Percentiles rank a stretch among this genome's conserved stretches.
Evolutionary conservation across 2,888 invertebrate species (phyloP).

Genomic region (Mycalesis mineus): DNA sequence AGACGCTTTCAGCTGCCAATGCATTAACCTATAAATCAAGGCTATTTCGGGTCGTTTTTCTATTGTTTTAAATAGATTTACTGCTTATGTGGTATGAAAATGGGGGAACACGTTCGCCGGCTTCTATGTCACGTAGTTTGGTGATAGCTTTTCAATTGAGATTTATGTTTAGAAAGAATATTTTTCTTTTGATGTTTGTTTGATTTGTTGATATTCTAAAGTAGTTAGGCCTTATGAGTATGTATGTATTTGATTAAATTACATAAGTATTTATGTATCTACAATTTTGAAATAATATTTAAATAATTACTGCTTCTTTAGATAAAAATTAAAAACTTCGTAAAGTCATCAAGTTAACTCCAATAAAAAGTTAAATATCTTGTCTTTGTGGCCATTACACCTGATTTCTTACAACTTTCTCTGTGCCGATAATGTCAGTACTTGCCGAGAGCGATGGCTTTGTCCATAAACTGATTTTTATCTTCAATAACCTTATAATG

Average conservation of each 20-base stretch:
- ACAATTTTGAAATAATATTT: no score
- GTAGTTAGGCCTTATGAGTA: no score
- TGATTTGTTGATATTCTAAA: no score
- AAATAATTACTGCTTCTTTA: no score
- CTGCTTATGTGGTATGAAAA: neutral
- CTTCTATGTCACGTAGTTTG: neutral
- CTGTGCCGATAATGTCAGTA: conserved; percentile 11
- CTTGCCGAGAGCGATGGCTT: conserved; percentile 3
- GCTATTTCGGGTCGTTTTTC: conserved; percentile 11
- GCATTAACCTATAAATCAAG: conserved; percentile 18
- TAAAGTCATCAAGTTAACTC: no score
- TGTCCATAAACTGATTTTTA: conserved; percentile 4
- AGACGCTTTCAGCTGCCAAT: conserved; percentile 24
- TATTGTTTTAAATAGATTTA: conserved; percentile 7
- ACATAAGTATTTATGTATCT: no score
- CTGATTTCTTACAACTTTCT: conserved; percentile 9
- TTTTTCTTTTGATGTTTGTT: no score
- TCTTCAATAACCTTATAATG: neutral
- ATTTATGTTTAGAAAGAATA: no score
- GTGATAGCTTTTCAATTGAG: neutral
- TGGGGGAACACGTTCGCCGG: neutral
- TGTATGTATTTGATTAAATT: no score
- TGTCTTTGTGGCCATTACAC: neutral
- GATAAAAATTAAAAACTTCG: no score
- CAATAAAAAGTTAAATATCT: neutral